phyloP scores from a whole-genome alignment of 2,113 vertebrate species.

The Lasiurus borealis region DNA sequence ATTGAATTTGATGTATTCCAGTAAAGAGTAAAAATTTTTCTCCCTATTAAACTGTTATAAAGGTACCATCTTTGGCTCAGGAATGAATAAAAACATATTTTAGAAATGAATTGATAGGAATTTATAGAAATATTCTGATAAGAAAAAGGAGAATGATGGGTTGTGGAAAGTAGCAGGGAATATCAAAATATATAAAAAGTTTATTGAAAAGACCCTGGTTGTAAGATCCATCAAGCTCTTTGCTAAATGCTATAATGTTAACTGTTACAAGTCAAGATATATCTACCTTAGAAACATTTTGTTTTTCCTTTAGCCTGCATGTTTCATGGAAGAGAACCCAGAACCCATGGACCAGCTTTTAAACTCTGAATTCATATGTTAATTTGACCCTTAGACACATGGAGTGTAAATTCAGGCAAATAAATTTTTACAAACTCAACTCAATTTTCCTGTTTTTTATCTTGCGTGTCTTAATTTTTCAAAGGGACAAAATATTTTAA shows the following conservation, averaged over 20 bases:
- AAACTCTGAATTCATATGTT: background rate
- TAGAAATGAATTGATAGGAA: background rate
- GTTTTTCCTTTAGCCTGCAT: background rate
- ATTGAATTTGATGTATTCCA: background rate
- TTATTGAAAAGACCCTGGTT: too few relatives aligned
- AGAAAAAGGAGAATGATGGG: background rate
- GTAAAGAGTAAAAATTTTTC: background rate
- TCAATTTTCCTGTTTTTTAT: background rate
- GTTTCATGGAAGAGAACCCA: background rate
- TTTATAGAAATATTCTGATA: background rate
- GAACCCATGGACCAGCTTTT: background rate
- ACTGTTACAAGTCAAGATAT: background rate
- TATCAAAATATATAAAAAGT: background rate
- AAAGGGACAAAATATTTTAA: background rate
- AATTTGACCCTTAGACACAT: background rate
- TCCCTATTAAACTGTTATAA: background rate
- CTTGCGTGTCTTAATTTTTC: background rate
- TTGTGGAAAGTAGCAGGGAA: background rate
- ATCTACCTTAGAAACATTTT: background rate
- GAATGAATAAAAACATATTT: slow-evolving; percentile 22
- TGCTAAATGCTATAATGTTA: background rate
- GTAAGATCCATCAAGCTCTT: too few relatives aligned
- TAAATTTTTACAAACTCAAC: background rate
- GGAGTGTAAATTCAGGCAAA: background rate
- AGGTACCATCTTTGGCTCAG: background rate